Evolutionary conservation across 2,113 vertebrate species (phyloP).

Genomic region (Chloropsis hardwickii): DNA sequence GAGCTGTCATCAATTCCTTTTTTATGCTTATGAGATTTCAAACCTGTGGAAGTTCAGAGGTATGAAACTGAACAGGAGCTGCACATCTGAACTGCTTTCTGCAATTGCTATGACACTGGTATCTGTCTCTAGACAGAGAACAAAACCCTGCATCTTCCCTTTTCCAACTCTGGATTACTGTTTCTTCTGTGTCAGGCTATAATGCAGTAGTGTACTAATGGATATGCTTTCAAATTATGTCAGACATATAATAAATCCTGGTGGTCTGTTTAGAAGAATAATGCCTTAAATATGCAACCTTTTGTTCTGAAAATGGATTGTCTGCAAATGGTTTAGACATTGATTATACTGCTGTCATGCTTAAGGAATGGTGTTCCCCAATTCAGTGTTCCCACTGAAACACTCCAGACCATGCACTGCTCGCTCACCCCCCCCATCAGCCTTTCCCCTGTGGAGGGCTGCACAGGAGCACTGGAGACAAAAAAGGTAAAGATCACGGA

Average conservation of each 20-base stretch:
- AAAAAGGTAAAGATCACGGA: background rate
- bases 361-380: background rate
- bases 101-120: background rate
- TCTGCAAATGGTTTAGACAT: background rate
- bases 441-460: background rate
- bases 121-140: background rate
- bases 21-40: background rate
- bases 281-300: background rate
- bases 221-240: background rate
- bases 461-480: background rate
- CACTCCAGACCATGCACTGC: background rate
- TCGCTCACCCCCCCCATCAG: fast-evolving
- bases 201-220: background rate
- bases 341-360: background rate
- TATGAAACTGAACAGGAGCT: background rate
- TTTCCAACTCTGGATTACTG: background rate
- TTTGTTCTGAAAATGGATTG: background rate
- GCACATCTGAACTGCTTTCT: background rate
- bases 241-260: background rate
- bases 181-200: background rate
- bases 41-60: background rate
- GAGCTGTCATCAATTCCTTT: background rate
- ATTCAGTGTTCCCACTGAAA: background rate
- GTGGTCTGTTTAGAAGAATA: background rate
- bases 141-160: background rate